Evolutionary conservation across 53 echinoderm and acorn worm genomes (phyloP).

Genomic region (Holothuria leucospilota): DNA sequence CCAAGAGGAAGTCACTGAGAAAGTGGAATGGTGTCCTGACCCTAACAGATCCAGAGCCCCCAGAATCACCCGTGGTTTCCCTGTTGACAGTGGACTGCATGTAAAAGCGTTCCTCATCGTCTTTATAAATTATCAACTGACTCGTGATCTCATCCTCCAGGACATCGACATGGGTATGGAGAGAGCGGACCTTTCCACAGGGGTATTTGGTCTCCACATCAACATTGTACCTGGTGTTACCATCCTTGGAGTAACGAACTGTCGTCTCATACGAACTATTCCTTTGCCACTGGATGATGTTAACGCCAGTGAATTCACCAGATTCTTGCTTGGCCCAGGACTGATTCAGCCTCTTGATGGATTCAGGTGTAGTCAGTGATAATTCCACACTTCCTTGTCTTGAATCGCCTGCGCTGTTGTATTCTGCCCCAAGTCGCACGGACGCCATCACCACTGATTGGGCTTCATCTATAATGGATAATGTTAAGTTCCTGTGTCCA

Average conservation of each 20-base stretch:
- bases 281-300: not conserved
- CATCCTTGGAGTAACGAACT: not conserved
- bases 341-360: conserved; percentile 21
- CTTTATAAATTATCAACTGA: not conserved
- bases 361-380: not conserved
- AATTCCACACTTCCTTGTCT: not conserved
- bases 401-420: not conserved
- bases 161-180: no score
- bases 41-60: not conserved
- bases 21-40: conserved; percentile 1
- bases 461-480: not conserved
- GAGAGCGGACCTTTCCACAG: not conserved
- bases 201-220: not conserved
- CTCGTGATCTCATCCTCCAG: no score
- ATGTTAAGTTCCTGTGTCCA: not conserved
- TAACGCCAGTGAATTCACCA: not conserved
- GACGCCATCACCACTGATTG: not conserved
- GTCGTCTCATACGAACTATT: not conserved
- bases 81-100: not conserved
- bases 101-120: not conserved
- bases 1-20: not conserved
- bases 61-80: not conserved
- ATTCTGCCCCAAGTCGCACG: not conserved
- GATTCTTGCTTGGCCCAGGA: not conserved
- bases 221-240: no score